Evolutionary conservation across 1,140 invertebrate genomes (phyloP), one percentile per base, ranked within the genome.

Genomic region (Temnothorax curvispinosus): DNA sequence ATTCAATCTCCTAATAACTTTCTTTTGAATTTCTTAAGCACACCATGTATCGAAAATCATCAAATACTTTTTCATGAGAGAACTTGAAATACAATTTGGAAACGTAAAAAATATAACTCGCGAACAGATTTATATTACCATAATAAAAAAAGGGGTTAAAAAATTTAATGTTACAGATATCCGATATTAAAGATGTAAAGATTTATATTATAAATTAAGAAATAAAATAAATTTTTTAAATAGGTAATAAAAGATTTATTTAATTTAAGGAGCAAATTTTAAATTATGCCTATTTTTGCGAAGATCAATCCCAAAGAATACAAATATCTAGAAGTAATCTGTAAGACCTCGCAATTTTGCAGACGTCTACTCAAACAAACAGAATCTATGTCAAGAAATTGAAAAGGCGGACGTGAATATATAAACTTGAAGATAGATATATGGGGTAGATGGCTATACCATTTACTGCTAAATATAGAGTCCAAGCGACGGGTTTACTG

Each of bases 401-500:
- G 21, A 38, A 84, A 47, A 60, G 27, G 15, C 27, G 1, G 38
- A 21, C 38, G 15, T 3, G 18, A 35, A 9, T 47, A 58, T n/a
- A 44, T 62, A 41, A 47, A 60, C 54, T 84, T 71, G 13, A 84
- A 58, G 54, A 60, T 32, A 74, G 65, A 81, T 50, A 50, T 64
- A 47, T n/a, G 18, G 18, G 18, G 35, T 56, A 8, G 38, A 67
- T 9, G 44, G 35, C 62, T 69, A 84, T 75, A 75, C 54, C 38
- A 38, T 84, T 84, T 84, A 84, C 69, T 38, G 54, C 69, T 84
- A 84, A 75, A 84, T 74, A 84, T 84, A 84, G 69, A 84, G 11
- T 9, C 32, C 52, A 35, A 60, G 18, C 27, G 52, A 44, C 18
- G 69, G 69, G 54, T 84, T 75, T 62, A 84, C 64, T 74, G 80